phyloP scores from a whole-genome alignment of 2,797 vertebrate species.

The Yasuhikotakia modesta region DNA sequence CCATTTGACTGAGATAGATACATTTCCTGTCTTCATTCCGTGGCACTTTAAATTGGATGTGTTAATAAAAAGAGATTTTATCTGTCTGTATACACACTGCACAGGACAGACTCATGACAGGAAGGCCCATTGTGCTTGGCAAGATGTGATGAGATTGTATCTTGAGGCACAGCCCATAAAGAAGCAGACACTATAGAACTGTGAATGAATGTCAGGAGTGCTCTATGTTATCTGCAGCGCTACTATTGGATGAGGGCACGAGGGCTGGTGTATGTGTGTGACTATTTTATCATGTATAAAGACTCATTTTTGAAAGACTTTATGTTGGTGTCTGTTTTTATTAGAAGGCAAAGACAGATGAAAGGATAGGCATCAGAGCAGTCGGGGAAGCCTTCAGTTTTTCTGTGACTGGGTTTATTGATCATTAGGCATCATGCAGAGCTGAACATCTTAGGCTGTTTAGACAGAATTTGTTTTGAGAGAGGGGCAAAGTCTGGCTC shows the following conservation, averaged over 20 bases:
- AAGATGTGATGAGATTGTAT: slow-evolving; percentile 61
- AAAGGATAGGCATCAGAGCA: slow-evolving; percentile 34
- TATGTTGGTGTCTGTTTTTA: slow-evolving; percentile 40
- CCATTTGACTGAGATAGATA: slow-evolving; percentile 45
- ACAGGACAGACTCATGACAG: slow-evolving; percentile 48
- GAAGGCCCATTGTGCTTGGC: slow-evolving; percentile 53
- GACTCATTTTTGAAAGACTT: slow-evolving; percentile 40
- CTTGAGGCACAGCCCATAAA: slow-evolving; percentile 17
- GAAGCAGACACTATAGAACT: slow-evolving; percentile 14
- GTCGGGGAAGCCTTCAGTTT: slow-evolving; percentile 38
- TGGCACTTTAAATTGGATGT: slow-evolving; percentile 40
- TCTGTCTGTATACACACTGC: slow-evolving; percentile 47
- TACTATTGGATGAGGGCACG: slow-evolving; percentile 23
- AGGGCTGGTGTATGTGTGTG: slow-evolving; percentile 13
- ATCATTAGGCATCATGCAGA: slow-evolving; percentile 32
- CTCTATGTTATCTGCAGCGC: slow-evolving; percentile 47
- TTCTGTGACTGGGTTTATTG: slow-evolving; percentile 32
- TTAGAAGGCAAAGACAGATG: slow-evolving; percentile 32
- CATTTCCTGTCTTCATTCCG: slow-evolving; percentile 38
- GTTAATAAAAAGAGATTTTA: slow-evolving; percentile 59
- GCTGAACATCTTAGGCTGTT: slow-evolving; percentile 20
- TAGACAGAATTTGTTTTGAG: background rate
- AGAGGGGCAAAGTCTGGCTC: slow-evolving; percentile 46
- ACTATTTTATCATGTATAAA: slow-evolving; percentile 37
- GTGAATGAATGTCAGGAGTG: slow-evolving; percentile 44